Base-by-base conservation (phyloP, 2,797 vertebrate genomes). In the Megalops cyprinoides region DNA sequence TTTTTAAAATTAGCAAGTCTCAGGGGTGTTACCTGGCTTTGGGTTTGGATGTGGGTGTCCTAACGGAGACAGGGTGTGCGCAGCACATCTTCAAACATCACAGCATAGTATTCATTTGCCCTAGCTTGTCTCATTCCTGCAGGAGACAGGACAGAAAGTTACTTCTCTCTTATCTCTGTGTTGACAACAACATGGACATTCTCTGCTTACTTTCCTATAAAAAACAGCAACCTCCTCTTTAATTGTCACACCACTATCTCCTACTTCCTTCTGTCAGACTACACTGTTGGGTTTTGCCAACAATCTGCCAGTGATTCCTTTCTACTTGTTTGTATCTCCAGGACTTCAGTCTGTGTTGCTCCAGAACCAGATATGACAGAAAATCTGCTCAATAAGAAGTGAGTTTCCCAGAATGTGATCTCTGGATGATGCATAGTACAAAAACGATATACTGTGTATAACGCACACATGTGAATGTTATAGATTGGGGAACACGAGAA, bases 311-410 rank as follows among this genome's bases (percentile, higher is more conserved):
- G n/a, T n/a, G n/a, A n/a, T 48, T 48, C 10, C 10, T 48, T 3
- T 28, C n/a, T 83, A 1, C 34, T 49, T 80, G 65, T 69, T 76
- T 51, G 7, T 65, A 12, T 48, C 39, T 42, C 60, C 48, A 79
- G 82, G 48, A 55, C 69, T 60, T 39, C 56, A n/a, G 76, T 65
- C 15, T 80, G 81, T 73, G 76, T 62, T 23, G 51, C 71, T 20
- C 31, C 74, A 76, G 5, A 48, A 25, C 56, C 56, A 67, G 39
- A 73, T 25, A 14, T 10, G 34, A 74, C 79, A 76, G 55, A 82
- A 34, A 58, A 39, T 28, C 73, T 31, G 37, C 6, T 42, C 34
- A 37, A 25, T 65, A 28, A 83, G 25, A 79, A 46, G 81, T 79
- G 69, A 78, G 79, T 83, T 49, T 51, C 62, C 42, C 12, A 69